These are phyloP conservation scores for Aromia moschata DNA, from an alignment of 2,888 invertebrate genomes.

Conservation along the genomic window DNA sequence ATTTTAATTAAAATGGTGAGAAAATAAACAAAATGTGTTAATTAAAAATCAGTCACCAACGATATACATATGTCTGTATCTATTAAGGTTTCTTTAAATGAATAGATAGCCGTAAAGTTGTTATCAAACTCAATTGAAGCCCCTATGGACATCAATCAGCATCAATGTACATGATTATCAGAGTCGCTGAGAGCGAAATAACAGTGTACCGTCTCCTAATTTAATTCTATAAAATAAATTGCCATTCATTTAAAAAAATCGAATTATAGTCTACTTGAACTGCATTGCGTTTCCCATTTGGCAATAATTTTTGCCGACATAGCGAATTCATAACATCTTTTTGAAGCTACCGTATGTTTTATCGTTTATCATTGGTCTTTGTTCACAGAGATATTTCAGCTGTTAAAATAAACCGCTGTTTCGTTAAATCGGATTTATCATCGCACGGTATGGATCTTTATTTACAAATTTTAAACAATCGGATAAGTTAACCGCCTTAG, in stretches of 20 bases:
- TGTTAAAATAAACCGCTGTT: slow-evolving; percentile 3
- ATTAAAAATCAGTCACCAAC: too few relatives aligned
- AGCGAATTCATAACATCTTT: neutral
- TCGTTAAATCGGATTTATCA: slow-evolving; percentile 20
- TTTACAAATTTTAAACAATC: neutral
- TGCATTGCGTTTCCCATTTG: too few relatives aligned
- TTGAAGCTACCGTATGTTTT: neutral
- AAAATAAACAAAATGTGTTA: too few relatives aligned
- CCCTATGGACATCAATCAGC: neutral
- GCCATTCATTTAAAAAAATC: neutral
- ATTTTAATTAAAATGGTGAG: too few relatives aligned
- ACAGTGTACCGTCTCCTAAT: neutral
- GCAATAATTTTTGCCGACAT: neutral
- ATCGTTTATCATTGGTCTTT: slow-evolving; percentile 7
- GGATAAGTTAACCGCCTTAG: neutral
- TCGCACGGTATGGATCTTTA: neutral
- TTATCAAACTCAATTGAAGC: neutral
- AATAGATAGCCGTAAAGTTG: neutral
- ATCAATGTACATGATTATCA: neutral
- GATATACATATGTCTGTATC: too few relatives aligned
- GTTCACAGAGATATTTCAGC: slow-evolving; percentile 10
- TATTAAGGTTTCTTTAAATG: neutral
- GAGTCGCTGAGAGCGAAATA: neutral
- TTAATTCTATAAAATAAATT: neutral
- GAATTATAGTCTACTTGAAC: neutral